These are phyloP conservation scores for Hylyphantes graminicola DNA, from an alignment of 1,140 invertebrate genomes.

Conservation along the genomic window DNA sequence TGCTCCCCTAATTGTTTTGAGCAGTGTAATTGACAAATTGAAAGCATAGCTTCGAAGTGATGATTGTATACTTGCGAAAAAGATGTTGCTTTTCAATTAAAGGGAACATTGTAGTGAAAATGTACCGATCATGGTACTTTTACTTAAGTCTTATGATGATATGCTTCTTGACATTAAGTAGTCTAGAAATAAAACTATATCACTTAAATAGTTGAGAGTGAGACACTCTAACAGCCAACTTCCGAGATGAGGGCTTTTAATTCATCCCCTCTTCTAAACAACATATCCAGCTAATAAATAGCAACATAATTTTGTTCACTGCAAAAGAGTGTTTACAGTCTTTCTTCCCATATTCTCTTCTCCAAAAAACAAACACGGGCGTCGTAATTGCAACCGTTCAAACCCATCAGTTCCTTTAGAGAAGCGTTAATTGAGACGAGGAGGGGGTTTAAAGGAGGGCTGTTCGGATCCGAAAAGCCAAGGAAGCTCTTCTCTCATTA, in stretches of 20 bases:
- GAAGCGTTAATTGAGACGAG: constrained; percentile 32
- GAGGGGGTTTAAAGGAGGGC: too few species aligned
- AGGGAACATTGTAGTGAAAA: too few species aligned
- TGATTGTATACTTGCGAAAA: too few species aligned
- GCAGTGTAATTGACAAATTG: too few species aligned
- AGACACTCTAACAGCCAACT: neutral
- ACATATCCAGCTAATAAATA: constrained; percentile 18
- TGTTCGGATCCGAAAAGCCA: constrained; percentile 12
- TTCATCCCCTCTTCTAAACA: neutral
- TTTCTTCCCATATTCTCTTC: neutral
- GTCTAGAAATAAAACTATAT: neutral
- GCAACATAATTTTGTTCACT: neutral
- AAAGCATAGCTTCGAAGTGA: too few species aligned
- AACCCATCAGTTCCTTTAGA: neutral
- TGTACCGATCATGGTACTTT: too few species aligned
- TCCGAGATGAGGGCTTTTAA: neutral
- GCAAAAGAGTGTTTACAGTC: too few species aligned
- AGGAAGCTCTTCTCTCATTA: constrained; percentile 6
- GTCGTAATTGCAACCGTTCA: constrained; percentile 31
- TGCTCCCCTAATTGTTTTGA: too few species aligned
- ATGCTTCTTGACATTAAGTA: too few species aligned
- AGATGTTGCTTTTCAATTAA: too few species aligned
- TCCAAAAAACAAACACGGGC: constrained; percentile 20
- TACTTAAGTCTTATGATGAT: too few species aligned
- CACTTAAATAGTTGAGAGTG: neutral